phyloP scores from a whole-genome alignment of 2,888 invertebrate species.

The Trachelus stipa region DNA sequence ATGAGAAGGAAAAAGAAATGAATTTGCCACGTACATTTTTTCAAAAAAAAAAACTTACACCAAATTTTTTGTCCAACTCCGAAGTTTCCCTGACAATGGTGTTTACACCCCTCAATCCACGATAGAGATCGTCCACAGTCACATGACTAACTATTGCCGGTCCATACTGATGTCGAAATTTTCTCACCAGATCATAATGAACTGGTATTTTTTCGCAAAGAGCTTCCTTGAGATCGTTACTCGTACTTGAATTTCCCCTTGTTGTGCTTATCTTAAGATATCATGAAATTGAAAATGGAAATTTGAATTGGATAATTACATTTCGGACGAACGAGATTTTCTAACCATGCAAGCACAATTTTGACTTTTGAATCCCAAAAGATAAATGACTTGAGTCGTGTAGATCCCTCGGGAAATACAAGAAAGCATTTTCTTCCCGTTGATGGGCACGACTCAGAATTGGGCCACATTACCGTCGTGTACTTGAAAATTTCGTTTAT shows the following conservation, averaged over 20 bases:
- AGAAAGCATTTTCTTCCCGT: not conserved
- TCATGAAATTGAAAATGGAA: not conserved
- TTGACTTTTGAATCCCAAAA: not conserved
- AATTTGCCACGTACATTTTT: not conserved
- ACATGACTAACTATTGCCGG: conserved; percentile 45
- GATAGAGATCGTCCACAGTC: conserved; percentile 53
- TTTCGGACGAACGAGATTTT: not conserved
- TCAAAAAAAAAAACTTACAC: conserved; percentile 34
- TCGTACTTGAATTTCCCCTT: conserved; percentile 50
- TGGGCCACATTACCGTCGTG: not conserved
- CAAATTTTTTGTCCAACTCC: conserved; percentile 45
- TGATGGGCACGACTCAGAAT: not conserved
- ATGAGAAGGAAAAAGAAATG: not conserved
- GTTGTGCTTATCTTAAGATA: conserved; percentile 39
- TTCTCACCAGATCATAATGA: conserved; percentile 52
- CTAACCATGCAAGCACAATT: not conserved
- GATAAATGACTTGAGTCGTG: not conserved
- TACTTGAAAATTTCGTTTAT: not conserved
- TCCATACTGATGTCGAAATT: conserved; percentile 49
- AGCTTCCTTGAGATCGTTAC: conserved; percentile 53
- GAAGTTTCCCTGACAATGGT: conserved; percentile 52
- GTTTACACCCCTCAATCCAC: conserved; percentile 48
- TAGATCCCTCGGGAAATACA: not conserved
- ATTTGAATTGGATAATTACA: not conserved
- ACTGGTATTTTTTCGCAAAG: conserved; percentile 56